Percentiles rank a stretch among this genome's conserved stretches.
phyloP scores from a whole-genome alignment of 2,888 invertebrate genomes.

The Lasioglossum lativentre region DNA sequence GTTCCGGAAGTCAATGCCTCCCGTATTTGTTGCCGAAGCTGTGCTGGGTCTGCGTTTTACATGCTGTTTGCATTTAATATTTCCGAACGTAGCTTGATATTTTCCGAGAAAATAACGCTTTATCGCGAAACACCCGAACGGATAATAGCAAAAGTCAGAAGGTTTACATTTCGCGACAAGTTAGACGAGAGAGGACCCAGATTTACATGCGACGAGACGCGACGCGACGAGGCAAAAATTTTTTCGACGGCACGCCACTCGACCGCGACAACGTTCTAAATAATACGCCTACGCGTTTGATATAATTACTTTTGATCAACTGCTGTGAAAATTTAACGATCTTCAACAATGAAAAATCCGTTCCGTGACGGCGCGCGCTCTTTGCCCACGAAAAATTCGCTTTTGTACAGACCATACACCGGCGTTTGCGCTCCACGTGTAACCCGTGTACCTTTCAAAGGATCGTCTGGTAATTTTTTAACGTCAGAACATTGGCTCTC shows the following conservation, averaged over 20 bases:
- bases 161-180: slow-evolving; percentile 1
- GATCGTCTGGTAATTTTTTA: slow-evolving; percentile 18
- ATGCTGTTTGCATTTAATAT: slow-evolving; percentile 51
- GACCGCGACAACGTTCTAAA: not conserved
- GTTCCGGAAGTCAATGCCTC: slow-evolving; percentile 10
- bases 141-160: slow-evolving; percentile 16
- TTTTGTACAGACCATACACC: not conserved
- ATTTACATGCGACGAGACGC: not conserved
- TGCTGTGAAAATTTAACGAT: slow-evolving; percentile 41
- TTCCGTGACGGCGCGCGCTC: not conserved
- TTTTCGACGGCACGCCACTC: not conserved
- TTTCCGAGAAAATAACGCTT: slow-evolving; percentile 44
- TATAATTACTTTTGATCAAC: not conserved
- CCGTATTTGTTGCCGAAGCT: slow-evolving; percentile 39
- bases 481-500: not conserved
- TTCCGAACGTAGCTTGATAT: slow-evolving; percentile 34
- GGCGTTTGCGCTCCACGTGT: not conserved
- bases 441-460: not conserved
- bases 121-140: slow-evolving; percentile 19
- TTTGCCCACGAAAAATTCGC: not conserved
- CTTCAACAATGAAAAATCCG: slow-evolving; percentile 20
- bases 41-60: slow-evolving; percentile 20
- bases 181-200: not conserved
- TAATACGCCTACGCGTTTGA: not conserved
- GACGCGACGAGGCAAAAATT: not conserved